A percentile compares a stretch with the other conserved stretches of the same genome.
Conservation (phyloP, 2,888 invertebrate genomes). For the Nymphalis polychloros region DNA sequence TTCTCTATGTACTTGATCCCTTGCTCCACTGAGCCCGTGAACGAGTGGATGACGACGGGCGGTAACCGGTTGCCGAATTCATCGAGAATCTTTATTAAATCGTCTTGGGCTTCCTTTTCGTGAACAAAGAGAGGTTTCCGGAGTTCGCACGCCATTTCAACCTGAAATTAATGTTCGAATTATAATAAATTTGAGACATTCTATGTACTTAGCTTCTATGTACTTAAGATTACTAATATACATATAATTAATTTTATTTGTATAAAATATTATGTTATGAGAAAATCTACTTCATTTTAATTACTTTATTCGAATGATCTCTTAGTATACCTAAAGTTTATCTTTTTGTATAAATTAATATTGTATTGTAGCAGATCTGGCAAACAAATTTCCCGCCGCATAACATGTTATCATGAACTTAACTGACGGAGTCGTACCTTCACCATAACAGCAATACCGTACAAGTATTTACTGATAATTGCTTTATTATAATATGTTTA, state of each 20-base stretch:
- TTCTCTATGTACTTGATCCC: slow-evolving; percentile 89
- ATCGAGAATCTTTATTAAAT: slow-evolving; percentile 87
- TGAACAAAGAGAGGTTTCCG: slow-evolving; percentile 94
- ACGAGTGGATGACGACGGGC: slow-evolving; percentile 94
- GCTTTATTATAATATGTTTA: no score
- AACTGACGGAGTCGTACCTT: no score
- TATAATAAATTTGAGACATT: neutral
- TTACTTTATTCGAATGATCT: neutral
- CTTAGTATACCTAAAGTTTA: no score
- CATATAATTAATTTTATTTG: no score
- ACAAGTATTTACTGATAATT: no score
- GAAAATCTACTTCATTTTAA: slow-evolving; percentile 3
- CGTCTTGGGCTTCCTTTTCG: slow-evolving; percentile 94
- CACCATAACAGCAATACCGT: no score
- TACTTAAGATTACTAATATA: no score
- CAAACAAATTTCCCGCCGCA: no score
- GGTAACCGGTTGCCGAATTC: slow-evolving; percentile 82
- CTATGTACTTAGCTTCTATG: neutral
- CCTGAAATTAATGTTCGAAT: slow-evolving; percentile 72
- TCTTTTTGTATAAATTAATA: no score
- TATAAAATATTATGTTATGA: neutral
- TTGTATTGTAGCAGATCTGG: no score
- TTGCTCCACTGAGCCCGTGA: slow-evolving; percentile 93
- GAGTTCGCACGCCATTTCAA: slow-evolving; percentile 91
- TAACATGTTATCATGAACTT: no score